These are phyloP conservation scores for Isotomurus palustris DNA, from an alignment of 2,888 invertebrate genomes.

Conservation along the genomic window DNA sequence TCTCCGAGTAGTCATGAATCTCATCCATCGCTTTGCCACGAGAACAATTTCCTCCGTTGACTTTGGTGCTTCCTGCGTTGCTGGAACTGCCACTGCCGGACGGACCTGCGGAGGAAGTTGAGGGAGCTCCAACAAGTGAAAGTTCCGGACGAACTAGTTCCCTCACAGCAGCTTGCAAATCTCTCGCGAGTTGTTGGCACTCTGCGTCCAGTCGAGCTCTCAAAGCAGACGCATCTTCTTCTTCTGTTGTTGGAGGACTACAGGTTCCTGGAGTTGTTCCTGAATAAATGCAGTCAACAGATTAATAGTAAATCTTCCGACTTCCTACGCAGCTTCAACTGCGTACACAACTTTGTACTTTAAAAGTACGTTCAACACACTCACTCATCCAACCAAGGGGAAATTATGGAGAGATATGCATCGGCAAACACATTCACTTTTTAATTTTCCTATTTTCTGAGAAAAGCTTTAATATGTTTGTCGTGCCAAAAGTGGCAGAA, in stretches of 20 bases:
- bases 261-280: conserved; percentile 45
- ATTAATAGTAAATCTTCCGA: no score
- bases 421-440: no score
- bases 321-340: no score
- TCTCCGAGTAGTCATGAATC: conserved; percentile 83
- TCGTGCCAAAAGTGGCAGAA: no score
- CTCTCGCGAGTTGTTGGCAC: conserved; percentile 51
- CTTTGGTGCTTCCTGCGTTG: conserved; percentile 18
- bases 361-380: no score
- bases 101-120: conserved; percentile 56
- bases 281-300: conserved; percentile 13
- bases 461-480: no score
- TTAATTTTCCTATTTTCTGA: no score
- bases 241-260: conserved; percentile 41
- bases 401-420: no score
- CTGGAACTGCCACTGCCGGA: no score
- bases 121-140: conserved; percentile 19
- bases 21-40: conserved; percentile 46
- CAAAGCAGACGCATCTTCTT: conserved; percentile 55
- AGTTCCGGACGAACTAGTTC: conserved; percentile 52
- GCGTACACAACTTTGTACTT: no score
- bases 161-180: conserved; percentile 59
- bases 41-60: conserved; percentile 19
- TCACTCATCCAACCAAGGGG: no score
- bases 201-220: conserved; percentile 48